Base-by-base conservation (phyloP, 2,113 vertebrate species). In the Melospiza melodia region DNA sequence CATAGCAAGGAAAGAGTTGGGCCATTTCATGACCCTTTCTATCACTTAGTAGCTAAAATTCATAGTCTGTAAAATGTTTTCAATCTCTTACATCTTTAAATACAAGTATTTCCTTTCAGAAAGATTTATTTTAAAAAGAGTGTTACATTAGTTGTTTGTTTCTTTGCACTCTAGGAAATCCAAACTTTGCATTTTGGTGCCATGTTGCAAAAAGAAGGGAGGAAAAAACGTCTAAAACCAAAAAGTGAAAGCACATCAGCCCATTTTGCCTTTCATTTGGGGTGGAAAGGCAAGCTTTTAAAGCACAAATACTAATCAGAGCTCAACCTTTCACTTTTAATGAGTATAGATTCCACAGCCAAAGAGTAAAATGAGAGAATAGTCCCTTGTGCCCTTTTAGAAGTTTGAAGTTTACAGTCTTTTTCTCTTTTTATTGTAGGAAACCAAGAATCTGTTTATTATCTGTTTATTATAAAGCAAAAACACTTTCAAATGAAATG, bases 361-460 rank as follows among this genome's bases (percentile, higher is more conserved):
- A 91, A 69, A 77, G 68, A 92, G 49, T 75, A 87, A 94, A 95
- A 97, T 93, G 82, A 87, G 80, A 84, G 86, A 95, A 72, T 12
- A 79, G 74, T 82, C 94, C 84, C 77, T 5, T 39, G 81, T 94
- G 94, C 69, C 94, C 58, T 67, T 92, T 87, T 61, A 92, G 95
- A 92, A 92, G 54, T 87, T 72, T 61, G 49, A 89, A 66, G 27
- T 81, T 90, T 93, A 92, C 43, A 76, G 65, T 62, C 49, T 93
- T 96, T 90, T 92, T 65, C 92, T 69, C 46, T 87, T 88, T 96
- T 96, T 95, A 91, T 65, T 93, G 72, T 89, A 95, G 87, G 80
- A 96, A 94, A 91, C 61, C 84, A 89, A 92, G 74, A 94, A 89
- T 87, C 94, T 89, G 81, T 95, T 97, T 94, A 95, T 96, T 96